Evolutionary conservation across 1,140 invertebrate species (phyloP).

Genomic region (Armadillidium nasatum): DNA sequence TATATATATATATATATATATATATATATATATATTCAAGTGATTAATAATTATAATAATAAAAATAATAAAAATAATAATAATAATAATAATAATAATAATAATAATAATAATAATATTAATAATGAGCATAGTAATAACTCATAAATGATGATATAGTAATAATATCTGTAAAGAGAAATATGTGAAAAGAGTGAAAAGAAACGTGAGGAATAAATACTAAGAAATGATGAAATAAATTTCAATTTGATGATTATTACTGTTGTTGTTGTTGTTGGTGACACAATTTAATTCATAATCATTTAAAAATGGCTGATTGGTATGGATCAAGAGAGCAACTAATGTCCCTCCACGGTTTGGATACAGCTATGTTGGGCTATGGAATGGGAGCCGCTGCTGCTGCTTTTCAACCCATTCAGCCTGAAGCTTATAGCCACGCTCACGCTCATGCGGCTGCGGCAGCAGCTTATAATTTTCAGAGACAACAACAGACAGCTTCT

Average conservation of each 20-base stretch:
- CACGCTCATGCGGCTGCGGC: conserved; percentile 36
- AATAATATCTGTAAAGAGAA: no score
- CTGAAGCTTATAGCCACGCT: conserved; percentile 39
- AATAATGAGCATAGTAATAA: no score
- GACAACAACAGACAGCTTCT: conserved; percentile 31
- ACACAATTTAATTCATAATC: no score
- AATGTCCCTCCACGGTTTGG: conserved; percentile 40
- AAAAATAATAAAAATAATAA: not conserved
- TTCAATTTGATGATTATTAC: no score
- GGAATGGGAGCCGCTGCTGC: conserved; percentile 32
- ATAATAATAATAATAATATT: not conserved
- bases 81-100: conserved; percentile 15
- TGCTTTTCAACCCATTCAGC: conserved; percentile 40
- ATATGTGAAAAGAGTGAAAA: no score
- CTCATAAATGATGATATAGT: no score
- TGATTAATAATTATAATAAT: no score
- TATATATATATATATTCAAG: no score
- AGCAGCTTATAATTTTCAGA: conserved; percentile 41
- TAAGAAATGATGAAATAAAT: no score
- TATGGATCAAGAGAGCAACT: conserved; percentile 40
- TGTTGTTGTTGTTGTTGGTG: no score
- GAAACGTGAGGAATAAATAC: no score
- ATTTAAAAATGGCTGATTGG: conserved; percentile 39
- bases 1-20: no score
- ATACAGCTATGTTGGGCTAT: conserved; percentile 40